Evolutionary conservation across 2,888 invertebrate genomes (phyloP), one percentile per base, ranked within the genome.

Genomic region (Diplazon laetatorius): DNA sequence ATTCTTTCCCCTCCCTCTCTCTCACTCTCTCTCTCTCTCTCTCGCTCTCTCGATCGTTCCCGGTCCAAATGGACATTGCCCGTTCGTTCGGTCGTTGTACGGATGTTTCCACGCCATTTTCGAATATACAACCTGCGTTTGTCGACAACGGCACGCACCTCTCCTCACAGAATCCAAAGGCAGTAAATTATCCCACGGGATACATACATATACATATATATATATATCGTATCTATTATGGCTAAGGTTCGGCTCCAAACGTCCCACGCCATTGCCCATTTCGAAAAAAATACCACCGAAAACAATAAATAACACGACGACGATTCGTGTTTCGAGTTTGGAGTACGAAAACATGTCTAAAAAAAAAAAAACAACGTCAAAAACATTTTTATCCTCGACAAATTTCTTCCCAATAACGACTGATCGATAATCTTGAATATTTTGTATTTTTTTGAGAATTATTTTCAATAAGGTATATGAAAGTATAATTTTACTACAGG

Each of bases 111-210:
- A 2, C 52, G 44, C n/a, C 70, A 60, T 62, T 66, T 16, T 16
- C 14, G 39, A 18, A 50, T 63, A n/a, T n/a, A 73, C 65, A 73
- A 35, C 52, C 30, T 6, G 37, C 10, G 37, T n/a, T 4, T 9
- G n/a, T 35, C 18, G 18, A 35, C 18, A 39, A 30, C 25, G 22
- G 16, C 59, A 8, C 18, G 30, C 37, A 8, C 18, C 25, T 4
- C 14, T 42, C 35, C 66, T 68, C 62, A n/a, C n/a, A n/a, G 25
- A 65, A 59, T 9, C 63, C 77, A 63, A 66, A 46, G 30, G 73
- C 60, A 65, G 73, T 78, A 74, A 74, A 78, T 74, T 71, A 74
- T 74, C 25, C 60, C 18, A 25, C 35, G 42, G 35, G 46, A 72
- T 52, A n/a, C n/a, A n/a, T n/a, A n/a, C n/a, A n/a, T n/a, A n/a